Evolutionary conservation across 1,140 invertebrate species (phyloP).

Genomic region (Sesamia nonagrioides): DNA sequence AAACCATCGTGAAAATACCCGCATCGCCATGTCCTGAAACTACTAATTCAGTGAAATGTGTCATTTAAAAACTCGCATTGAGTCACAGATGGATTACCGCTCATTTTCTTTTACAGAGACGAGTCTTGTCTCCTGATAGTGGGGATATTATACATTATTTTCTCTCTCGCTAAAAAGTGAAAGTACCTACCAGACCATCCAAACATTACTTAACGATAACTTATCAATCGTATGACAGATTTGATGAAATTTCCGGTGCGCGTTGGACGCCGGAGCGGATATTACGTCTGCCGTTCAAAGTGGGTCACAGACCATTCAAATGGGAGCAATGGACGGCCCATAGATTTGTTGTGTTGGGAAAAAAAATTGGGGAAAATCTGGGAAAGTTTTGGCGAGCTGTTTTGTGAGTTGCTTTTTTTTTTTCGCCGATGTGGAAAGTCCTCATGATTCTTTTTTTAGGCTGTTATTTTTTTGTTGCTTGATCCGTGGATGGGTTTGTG

Average conservation of each 20-base stretch:
- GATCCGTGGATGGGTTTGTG: too few relatives aligned
- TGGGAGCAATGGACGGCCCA: constrained; percentile 26
- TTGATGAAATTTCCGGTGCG: constrained; percentile 63
- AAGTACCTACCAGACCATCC: not conserved
- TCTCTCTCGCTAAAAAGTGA: not conserved
- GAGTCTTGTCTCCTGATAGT: too few relatives aligned
- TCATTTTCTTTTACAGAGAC: too few relatives aligned
- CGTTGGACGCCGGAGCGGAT: constrained; percentile 54
- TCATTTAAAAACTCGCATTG: too few relatives aligned
- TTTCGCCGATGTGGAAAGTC: too few relatives aligned
- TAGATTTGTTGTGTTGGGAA: constrained; percentile 37
- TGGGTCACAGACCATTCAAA: constrained; percentile 39
- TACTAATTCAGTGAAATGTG: too few relatives aligned
- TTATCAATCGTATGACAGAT: constrained; percentile 56
- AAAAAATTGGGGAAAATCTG: constrained; percentile 1
- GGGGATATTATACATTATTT: too few relatives aligned
- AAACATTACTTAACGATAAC: constrained; percentile 50
- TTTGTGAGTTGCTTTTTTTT: not conserved
- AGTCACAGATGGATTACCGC: too few relatives aligned
- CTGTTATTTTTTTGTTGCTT: too few relatives aligned
- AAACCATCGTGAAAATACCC: too few relatives aligned
- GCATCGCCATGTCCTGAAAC: too few relatives aligned
- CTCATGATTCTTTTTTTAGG: too few relatives aligned
- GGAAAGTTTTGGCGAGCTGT: not conserved
- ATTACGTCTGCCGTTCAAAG: constrained; percentile 54